A percentile compares a stretch with the other conserved stretches of the same genome.
Evolutionary conservation across 1,140 invertebrate genomes (phyloP).

Genomic region (Leptinotarsa lineolata): DNA sequence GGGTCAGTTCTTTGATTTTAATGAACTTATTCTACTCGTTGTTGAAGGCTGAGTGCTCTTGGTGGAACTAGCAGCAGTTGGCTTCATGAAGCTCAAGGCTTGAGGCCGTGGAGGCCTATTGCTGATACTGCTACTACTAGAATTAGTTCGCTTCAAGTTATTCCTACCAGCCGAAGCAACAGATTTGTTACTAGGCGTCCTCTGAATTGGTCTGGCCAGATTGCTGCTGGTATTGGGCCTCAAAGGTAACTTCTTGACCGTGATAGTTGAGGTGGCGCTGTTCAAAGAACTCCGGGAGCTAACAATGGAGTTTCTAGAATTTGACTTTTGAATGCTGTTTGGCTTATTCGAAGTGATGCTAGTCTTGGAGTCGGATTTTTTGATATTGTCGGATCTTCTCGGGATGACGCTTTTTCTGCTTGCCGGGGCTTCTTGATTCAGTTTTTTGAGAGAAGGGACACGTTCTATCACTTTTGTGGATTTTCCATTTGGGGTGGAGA

Average conservation of each 20-base stretch:
- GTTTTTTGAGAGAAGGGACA: constrained; percentile 12
- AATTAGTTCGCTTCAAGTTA: constrained; percentile 33
- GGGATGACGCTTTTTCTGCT: constrained; percentile 37
- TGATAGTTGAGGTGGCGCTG: constrained; percentile 78
- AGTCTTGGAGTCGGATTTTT: constrained; percentile 43
- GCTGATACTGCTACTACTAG: constrained; percentile 26
- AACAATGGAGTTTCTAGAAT: constrained; percentile 69
- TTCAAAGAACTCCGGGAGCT: constrained; percentile 83
- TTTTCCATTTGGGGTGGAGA: constrained; percentile 7
- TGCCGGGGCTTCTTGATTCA: not conserved
- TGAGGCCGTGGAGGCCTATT: constrained; percentile 43
- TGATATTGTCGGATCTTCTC: constrained; percentile 51
- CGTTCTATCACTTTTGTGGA: not conserved
- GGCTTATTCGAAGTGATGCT: not conserved
- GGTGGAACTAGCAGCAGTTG: constrained; percentile 52
- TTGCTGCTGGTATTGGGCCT: constrained; percentile 44
- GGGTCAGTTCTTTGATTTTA: constrained; percentile 37
- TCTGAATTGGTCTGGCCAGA: constrained; percentile 41
- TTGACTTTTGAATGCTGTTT: constrained; percentile 28
- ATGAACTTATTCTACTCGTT: constrained; percentile 25
- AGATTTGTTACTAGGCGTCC: constrained; percentile 43
- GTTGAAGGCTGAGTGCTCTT: constrained; percentile 40
- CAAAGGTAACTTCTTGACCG: constrained; percentile 69
- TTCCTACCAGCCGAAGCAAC: constrained; percentile 28
- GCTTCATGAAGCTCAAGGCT: constrained; percentile 53